These are phyloP conservation scores for Chrysomallon squamiferum DNA, from an alignment of 1,140 invertebrate species.

Conservation along the genomic window DNA sequence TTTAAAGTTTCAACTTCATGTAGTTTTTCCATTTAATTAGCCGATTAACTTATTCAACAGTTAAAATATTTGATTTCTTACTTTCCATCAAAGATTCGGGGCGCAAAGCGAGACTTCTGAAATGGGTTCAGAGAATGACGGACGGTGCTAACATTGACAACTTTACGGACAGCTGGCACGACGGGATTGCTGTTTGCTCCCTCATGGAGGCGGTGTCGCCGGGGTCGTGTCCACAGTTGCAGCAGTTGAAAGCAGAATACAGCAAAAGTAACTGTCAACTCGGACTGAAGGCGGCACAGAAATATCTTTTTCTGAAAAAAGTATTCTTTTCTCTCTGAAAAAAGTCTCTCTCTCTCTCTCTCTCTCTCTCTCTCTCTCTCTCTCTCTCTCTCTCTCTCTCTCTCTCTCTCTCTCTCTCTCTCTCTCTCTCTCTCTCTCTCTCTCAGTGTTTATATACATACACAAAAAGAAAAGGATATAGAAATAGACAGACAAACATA, in stretches of 20 bases:
- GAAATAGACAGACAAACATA: too few species aligned
- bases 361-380: too few species aligned
- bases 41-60: too few species aligned
- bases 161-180: slow-evolving; percentile 52
- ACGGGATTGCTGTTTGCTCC: slow-evolving; percentile 58
- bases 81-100: slow-evolving; percentile 16
- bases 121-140: slow-evolving; percentile 26
- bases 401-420: too few species aligned
- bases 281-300: slow-evolving; percentile 50
- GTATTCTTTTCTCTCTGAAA: slow-evolving; percentile 33
- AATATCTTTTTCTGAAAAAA: slow-evolving; percentile 46
- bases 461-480: too few species aligned
- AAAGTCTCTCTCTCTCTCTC: too few species aligned
- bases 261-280: slow-evolving; percentile 54
- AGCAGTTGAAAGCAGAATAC: slow-evolving; percentile 50
- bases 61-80: too few species aligned
- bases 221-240: slow-evolving; percentile 53
- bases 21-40: too few species aligned
- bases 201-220: slow-evolving; percentile 56
- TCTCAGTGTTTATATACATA: too few species aligned
- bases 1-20: too few species aligned
- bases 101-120: slow-evolving; percentile 13
- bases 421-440: too few species aligned
- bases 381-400: too few species aligned
- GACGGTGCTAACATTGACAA: slow-evolving; percentile 30